Base-by-base conservation (phyloP, 2,888 invertebrate genomes). In the Exocentrus adspersus region DNA sequence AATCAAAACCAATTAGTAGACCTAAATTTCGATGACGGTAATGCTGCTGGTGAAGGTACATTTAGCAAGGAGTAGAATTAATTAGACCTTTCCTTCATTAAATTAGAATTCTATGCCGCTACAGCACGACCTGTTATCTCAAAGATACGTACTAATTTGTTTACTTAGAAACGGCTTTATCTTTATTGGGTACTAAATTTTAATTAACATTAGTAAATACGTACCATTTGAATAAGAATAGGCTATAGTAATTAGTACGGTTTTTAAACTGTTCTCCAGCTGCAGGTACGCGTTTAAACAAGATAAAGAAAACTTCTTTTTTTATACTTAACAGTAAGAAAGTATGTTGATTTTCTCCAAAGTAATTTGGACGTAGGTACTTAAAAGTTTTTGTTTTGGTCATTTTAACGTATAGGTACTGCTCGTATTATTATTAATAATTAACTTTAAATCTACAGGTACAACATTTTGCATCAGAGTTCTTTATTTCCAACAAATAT, bases 111-210 rank as follows among this genome's bases (percentile, higher is more conserved):
- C 12, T 37, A 5, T n/a, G 14, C 10, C 37, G 14, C n/a, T n/a
- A n/a, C 4, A 5, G 2, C 12, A 5, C 14, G n/a, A 37, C 4
- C 5, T 12, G 12, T 37, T 37, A 37, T 37, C n/a, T 5, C 12
- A 37, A 37, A 37, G 37, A 37, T 37, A n/a, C n/a, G n/a, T n/a
- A 37, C 2, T n/a, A 37, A 37, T 37, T 37, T 37, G 37, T 37
- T 37, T 5, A n/a, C 14, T 37, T 37, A 2, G 14, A 37, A 37
- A 37, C 37, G 2, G 9, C 5, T 37, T 37, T 37, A 37, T 37
- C 37, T 37, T 37, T 37, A 37, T 37, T 37, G 37, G 37, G 37
- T 5, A 37, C n/a, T 37, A 37, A 37, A 37, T 37, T 37, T 37
- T 37, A 37, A 37, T 37, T 37, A 37, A 37, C n/a, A n/a, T 12